These are phyloP conservation scores for Odocoileus hemionus DNA, from an alignment of 2,113 vertebrate species.

Conservation along the genomic window DNA sequence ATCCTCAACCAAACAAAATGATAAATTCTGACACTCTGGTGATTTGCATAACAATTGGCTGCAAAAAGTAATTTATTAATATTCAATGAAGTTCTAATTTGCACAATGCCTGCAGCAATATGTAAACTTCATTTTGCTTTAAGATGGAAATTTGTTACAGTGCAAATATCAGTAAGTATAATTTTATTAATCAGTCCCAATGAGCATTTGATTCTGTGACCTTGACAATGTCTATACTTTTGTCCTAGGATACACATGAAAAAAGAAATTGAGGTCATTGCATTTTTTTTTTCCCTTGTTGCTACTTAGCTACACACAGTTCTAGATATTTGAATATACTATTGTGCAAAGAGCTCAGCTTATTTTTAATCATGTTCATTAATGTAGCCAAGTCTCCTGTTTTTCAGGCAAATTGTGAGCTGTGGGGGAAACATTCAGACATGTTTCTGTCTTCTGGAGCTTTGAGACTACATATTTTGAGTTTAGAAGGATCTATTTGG, in stretches of 20 bases:
- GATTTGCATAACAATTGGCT: conserved; percentile 82
- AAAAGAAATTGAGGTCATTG: conserved; percentile 29
- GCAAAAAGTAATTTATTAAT: conserved; percentile 85
- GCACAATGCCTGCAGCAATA: conserved; percentile 73
- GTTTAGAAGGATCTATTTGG: neutral
- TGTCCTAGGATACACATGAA: neutral
- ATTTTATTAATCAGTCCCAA: conserved; percentile 79
- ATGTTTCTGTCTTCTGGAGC: neutral
- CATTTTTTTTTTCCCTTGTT: neutral
- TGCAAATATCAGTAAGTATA: conserved; percentile 79
- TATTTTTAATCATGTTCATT: conserved; percentile 21
- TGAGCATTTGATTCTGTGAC: conserved; percentile 67
- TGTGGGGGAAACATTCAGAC: neutral
- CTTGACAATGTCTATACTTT: conserved; percentile 55
- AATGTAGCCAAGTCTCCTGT: neutral
- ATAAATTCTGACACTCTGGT: conserved; percentile 77
- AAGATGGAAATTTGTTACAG: conserved; percentile 80
- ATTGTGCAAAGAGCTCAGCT: neutral
- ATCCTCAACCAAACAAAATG: conserved; percentile 77
- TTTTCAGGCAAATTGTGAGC: neutral
- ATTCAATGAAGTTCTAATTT: conserved; percentile 81
- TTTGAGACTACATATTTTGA: neutral
- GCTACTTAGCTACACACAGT: neutral
- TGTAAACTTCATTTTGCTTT: conserved; percentile 83
- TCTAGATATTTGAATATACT: neutral